Percentiles rank a stretch among this genome's conserved stretches.
Evolutionary conservation across 1,140 invertebrate genomes (phyloP).

Genomic region (Nasonia giraulti): DNA sequence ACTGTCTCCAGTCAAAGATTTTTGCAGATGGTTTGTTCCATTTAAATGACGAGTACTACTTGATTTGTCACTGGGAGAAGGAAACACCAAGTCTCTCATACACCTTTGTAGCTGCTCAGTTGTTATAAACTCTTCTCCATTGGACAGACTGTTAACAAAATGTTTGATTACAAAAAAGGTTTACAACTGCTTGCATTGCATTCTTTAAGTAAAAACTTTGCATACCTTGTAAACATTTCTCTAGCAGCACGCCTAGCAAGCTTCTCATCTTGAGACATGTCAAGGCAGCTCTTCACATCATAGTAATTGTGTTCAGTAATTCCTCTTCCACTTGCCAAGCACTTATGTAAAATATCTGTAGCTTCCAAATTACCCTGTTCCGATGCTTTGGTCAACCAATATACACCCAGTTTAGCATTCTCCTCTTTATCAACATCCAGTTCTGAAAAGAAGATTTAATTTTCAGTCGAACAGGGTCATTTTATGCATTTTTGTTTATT

Average conservation of each 20-base stretch:
- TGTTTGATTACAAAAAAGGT: neutral
- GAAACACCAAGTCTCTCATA: slow-evolving; percentile 77
- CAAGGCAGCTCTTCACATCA: slow-evolving; percentile 88
- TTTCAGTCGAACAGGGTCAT: slow-evolving; percentile 54
- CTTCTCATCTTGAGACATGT: slow-evolving; percentile 89
- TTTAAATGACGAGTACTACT: slow-evolving; percentile 44
- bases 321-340: slow-evolving; percentile 84
- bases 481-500: slow-evolving; percentile 56
- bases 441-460: slow-evolving; percentile 66
- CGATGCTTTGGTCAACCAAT: slow-evolving; percentile 92
- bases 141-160: slow-evolving; percentile 78
- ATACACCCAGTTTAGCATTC: slow-evolving; percentile 83
- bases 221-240: slow-evolving; percentile 86
- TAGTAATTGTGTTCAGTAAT: slow-evolving; percentile 87
- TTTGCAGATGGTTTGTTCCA: slow-evolving; percentile 56
- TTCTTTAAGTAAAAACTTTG: slow-evolving; percentile 40
- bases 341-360: slow-evolving; percentile 85
- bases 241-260: slow-evolving; percentile 88
- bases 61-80: slow-evolving; percentile 59
- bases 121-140: slow-evolving; percentile 89
- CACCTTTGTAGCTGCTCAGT: slow-evolving; percentile 83
- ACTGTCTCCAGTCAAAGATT: slow-evolving; percentile 57
- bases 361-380: slow-evolving; percentile 92
- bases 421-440: slow-evolving; percentile 76
- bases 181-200: slow-evolving; percentile 18